Conservation (phyloP, 2,797 vertebrate genomes). For the Diglossa cyanea region DNA sequence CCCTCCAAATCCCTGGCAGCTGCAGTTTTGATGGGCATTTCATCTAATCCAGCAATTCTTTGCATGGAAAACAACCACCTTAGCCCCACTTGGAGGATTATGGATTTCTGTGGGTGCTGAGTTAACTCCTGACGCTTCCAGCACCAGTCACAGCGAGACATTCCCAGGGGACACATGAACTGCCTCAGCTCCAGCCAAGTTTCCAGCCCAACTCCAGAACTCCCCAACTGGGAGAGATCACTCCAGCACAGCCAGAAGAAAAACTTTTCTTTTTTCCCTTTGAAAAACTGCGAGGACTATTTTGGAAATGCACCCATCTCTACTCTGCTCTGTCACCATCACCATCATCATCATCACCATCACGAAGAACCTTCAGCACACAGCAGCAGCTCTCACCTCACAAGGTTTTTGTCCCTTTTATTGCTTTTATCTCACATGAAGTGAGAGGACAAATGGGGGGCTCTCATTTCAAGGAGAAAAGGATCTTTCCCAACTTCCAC, state of each 20-base stretch:
- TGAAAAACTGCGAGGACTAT: background rate
- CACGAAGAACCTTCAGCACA: background rate
- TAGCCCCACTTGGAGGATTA: background rate
- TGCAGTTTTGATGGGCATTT: background rate
- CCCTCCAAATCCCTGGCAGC: background rate
- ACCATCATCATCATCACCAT: background rate
- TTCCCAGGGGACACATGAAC: background rate
- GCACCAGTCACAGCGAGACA: rapidly evolving
- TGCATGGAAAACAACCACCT: background rate
- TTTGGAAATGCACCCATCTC: background rate
- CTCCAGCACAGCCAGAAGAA: background rate
- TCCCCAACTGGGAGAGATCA: background rate
- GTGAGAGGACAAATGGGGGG: background rate
- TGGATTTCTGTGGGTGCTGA: background rate
- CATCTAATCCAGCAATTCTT: background rate
- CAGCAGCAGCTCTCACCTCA: background rate
- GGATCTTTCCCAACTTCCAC: background rate
- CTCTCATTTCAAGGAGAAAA: background rate
- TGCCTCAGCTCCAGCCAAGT: background rate
- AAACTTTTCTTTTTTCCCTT: too few relatives aligned
- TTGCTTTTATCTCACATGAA: background rate
- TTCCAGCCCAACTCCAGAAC: background rate
- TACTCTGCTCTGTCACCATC: background rate
- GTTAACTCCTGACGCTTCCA: rapidly evolving
- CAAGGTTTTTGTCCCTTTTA: background rate